phyloP scores from a whole-genome alignment of 2,888 invertebrate species.

The Perithous albicinctus region DNA sequence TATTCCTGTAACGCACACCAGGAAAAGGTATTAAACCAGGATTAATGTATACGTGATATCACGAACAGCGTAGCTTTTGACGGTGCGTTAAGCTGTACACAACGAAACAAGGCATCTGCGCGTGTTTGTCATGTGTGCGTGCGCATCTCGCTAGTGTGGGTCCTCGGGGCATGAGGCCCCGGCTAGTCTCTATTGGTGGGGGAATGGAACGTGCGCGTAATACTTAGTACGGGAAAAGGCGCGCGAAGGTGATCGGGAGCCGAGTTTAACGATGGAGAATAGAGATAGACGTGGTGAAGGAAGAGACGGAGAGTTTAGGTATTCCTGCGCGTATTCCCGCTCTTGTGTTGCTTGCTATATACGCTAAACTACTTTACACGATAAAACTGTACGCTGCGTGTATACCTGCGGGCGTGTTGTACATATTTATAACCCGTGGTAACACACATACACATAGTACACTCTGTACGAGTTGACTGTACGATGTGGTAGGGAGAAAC shows the following conservation, averaged over 20 bases:
- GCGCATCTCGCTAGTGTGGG: constrained; percentile 21
- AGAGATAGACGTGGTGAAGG: constrained; percentile 38
- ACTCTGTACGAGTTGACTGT: neutral
- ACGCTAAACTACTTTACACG: constrained; percentile 63
- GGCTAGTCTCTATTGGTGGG: neutral
- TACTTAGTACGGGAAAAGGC: constrained; percentile 67
- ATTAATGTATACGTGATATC: constrained; percentile 2
- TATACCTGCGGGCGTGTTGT: constrained; percentile 54
- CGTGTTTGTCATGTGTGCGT: constrained; percentile 30
- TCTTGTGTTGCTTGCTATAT: constrained; percentile 22
- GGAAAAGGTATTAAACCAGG: neutral
- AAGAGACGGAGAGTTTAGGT: constrained; percentile 1
- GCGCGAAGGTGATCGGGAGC: constrained; percentile 70
- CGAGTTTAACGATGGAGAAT: constrained; percentile 28
- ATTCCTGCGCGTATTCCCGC: constrained; percentile 34
- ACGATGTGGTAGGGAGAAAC: constrained; percentile 61
- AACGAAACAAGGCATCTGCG: constrained; percentile 38
- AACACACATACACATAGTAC: constrained; percentile 38
- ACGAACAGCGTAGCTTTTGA: constrained; percentile 35
- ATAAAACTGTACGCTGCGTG: constrained; percentile 45
- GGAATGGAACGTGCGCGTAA: constrained; percentile 64
- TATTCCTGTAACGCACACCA: constrained; percentile 43
- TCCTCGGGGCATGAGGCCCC: neutral
- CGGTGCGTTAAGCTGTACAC: constrained; percentile 13
- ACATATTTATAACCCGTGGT: constrained; percentile 65